These are phyloP conservation scores for Drosophila sp. DNA, from an alignment of 1,140 invertebrate species.

Conservation along the genomic window DNA sequence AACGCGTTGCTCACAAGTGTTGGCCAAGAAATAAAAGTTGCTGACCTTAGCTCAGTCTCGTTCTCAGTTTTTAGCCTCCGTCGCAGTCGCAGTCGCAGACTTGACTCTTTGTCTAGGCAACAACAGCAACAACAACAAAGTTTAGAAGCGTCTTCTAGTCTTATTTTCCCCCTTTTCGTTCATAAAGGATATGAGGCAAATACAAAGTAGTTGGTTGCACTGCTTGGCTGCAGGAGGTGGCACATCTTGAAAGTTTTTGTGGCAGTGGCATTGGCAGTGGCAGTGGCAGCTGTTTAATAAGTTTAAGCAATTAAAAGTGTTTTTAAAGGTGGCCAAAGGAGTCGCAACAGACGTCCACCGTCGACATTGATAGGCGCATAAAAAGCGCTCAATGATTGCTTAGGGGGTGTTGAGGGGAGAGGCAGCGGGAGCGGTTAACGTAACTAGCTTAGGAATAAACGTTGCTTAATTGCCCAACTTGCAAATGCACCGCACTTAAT, in stretches of 20 bases:
- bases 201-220: slow-evolving; percentile 52
- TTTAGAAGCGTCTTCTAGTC: slow-evolving; percentile 58
- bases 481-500: slow-evolving; percentile 17
- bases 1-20: slow-evolving; percentile 66
- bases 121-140: slow-evolving; percentile 56
- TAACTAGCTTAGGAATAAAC: slow-evolving; percentile 58
- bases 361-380: slow-evolving; percentile 76
- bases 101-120: slow-evolving; percentile 73
- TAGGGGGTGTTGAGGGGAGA: background rate
- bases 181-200: slow-evolving; percentile 70
- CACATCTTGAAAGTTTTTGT: slow-evolving; percentile 38
- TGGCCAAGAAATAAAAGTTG: slow-evolving; percentile 82
- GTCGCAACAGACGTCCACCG: background rate
- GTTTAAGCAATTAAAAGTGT: slow-evolving; percentile 78
- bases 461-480: slow-evolving; percentile 57
- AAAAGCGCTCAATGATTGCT: slow-evolving; percentile 50
- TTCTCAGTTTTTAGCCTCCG: background rate
- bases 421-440: background rate
- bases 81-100: slow-evolving; percentile 42
- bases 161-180: slow-evolving; percentile 16
- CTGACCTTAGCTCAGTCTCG: slow-evolving; percentile 67
- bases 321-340: slow-evolving; percentile 66
- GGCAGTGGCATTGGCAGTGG: slow-evolving; percentile 74
- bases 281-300: slow-evolving; percentile 80
- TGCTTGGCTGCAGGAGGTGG: slow-evolving; percentile 16